phyloP scores from a whole-genome alignment of 2,888 invertebrate species.

The Acrobeloides nanus region DNA sequence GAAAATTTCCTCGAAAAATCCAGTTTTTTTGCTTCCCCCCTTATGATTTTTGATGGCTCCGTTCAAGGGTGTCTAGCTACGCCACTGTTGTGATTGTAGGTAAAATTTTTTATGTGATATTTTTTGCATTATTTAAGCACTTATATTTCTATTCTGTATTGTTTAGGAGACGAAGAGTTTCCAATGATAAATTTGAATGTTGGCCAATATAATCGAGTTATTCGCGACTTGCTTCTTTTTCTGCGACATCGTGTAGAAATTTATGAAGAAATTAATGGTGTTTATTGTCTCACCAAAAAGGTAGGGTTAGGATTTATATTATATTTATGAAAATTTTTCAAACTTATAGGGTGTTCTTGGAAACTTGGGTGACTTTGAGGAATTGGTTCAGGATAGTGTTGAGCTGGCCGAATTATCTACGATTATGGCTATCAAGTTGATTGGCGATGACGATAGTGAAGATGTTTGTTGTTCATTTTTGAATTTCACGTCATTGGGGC shows the following conservation, averaged over 20 bases:
- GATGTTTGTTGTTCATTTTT: slow-evolving; percentile 17
- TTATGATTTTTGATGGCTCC: no score
- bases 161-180: no score
- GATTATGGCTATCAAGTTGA: slow-evolving; percentile 26
- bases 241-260: slow-evolving; percentile 32
- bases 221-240: slow-evolving; percentile 24
- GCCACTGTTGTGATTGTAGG: no score
- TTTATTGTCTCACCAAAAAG: slow-evolving; percentile 24
- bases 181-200: no score
- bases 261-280: slow-evolving; percentile 24
- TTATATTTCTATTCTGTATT: no score
- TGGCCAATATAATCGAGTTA: slow-evolving; percentile 33
- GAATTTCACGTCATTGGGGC: slow-evolving; percentile 2
- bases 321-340: slow-evolving; percentile 1
- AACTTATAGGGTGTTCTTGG: slow-evolving; percentile 27
- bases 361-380: slow-evolving; percentile 37
- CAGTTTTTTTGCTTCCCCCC: no score
- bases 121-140: no score
- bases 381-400: slow-evolving; percentile 29
- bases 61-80: no score
- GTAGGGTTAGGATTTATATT: slow-evolving; percentile 4
- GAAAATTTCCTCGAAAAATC: no score
- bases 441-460: slow-evolving; percentile 18
- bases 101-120: no score
- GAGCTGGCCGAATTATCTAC: slow-evolving; percentile 26